Percentiles rank a stretch among this genome's conserved stretches.
phyloP scores from a whole-genome alignment of 2,113 vertebrate species.

The Pavo muticus region DNA sequence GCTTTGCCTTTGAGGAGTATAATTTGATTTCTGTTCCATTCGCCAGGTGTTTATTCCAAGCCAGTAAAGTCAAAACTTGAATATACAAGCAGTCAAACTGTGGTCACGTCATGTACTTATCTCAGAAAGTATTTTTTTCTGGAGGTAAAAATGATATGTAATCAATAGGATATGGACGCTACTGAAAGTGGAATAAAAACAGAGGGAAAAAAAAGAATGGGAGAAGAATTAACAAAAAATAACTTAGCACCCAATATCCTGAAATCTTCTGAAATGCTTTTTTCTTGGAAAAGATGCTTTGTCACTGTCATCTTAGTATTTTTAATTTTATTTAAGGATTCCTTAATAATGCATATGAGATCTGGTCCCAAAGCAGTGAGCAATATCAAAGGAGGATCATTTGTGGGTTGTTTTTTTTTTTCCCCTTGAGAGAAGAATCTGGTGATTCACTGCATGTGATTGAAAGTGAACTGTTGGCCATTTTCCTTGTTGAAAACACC shows the following conservation, averaged over 20 bases:
- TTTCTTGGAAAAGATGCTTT: conserved; percentile 12
- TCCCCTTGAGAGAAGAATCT: background rate
- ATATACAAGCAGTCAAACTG: background rate
- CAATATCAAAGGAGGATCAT: background rate
- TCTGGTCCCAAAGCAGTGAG: background rate
- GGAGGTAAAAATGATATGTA: background rate
- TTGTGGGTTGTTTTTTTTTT: background rate
- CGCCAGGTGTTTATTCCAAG: conserved; percentile 46
- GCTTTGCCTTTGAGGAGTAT: conserved; percentile 47
- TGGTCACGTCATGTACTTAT: background rate
- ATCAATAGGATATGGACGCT: background rate
- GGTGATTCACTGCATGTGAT: background rate
- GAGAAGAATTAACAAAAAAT: background rate
- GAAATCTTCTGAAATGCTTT: background rate
- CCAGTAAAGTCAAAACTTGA: conserved; percentile 51
- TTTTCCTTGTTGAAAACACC: conserved; percentile 20
- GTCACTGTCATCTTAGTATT: background rate
- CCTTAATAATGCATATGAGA: background rate
- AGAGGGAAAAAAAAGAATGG: too few species aligned
- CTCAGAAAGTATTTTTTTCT: conserved; percentile 23
- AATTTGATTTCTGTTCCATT: conserved; percentile 58
- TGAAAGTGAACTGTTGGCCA: background rate
- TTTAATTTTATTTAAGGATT: conserved; percentile 16
- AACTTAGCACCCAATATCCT: background rate
- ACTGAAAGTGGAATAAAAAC: background rate